Evolutionary conservation across 2,888 invertebrate species (phyloP).

Genomic region (Megamerina dolium): DNA sequence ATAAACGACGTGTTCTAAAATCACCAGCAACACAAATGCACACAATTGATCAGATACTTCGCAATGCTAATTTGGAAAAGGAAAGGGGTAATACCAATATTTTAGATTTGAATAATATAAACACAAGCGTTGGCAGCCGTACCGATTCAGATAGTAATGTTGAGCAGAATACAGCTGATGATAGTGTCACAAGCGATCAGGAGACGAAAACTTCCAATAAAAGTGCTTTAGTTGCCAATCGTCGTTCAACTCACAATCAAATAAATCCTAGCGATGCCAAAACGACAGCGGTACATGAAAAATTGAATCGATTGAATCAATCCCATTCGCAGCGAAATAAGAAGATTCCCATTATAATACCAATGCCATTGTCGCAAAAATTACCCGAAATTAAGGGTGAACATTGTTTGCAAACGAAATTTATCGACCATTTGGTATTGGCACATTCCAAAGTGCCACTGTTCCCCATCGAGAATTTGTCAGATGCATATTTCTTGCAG

Average conservation of each 20-base stretch:
- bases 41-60: conserved; percentile 23
- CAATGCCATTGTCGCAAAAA: conserved; percentile 11
- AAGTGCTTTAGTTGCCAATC: conserved; percentile 7
- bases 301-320: too few relatives aligned
- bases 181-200: conserved; percentile 1
- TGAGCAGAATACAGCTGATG: conserved; percentile 5
- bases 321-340: too few relatives aligned
- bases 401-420: conserved; percentile 21
- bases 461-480: conserved; percentile 25
- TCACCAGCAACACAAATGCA: conserved; percentile 20
- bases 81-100: conserved; percentile 20
- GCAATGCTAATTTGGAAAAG: conserved; percentile 18
- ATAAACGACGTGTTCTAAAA: conserved; percentile 16
- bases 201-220: conserved; percentile 4
- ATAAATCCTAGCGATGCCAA: too few relatives aligned
- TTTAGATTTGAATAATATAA: conserved; percentile 20
- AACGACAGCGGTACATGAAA: too few relatives aligned
- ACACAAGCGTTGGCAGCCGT: conserved; percentile 13
- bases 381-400: conserved; percentile 20
- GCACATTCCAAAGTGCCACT: conserved; percentile 32
- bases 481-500: conserved; percentile 28
- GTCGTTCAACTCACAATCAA: too few relatives aligned
- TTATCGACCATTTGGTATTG: conserved; percentile 29
- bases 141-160: conserved; percentile 10
- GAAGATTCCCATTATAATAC: background rate